Evolutionary conservation across 2,888 invertebrate species (phyloP).

Genomic region (Myopa testacea): DNA sequence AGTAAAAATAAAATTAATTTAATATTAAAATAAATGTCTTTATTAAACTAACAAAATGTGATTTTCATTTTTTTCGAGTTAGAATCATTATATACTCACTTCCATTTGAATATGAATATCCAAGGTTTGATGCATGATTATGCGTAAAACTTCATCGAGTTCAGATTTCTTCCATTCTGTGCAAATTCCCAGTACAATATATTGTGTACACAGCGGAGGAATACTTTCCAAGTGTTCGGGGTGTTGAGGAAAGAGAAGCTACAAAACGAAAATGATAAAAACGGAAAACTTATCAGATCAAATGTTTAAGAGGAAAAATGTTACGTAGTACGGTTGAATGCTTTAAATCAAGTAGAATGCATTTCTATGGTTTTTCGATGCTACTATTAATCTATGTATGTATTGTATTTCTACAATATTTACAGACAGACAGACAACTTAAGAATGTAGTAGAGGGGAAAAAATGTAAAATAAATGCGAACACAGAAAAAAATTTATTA

Average conservation of each 20-base stretch:
- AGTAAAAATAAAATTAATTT: conserved; percentile 7
- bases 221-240: conserved; percentile 58
- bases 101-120: conserved; percentile 57
- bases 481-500: no score
- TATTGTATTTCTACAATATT: no score
- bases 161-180: conserved; percentile 61
- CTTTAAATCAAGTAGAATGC: no score
- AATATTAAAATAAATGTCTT: neutral
- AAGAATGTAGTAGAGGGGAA: no score
- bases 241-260: conserved; percentile 63
- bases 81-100: conserved; percentile 48
- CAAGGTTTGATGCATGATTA: conserved; percentile 58
- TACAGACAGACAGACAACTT: no score
- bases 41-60: neutral
- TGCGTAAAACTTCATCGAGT: conserved; percentile 55
- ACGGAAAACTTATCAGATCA: neutral
- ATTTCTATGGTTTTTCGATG: no score
- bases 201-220: conserved; percentile 60
- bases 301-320: no score
- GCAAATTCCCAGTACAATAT: conserved; percentile 63
- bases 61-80: neutral
- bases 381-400: neutral
- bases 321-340: no score
- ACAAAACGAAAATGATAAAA: conserved; percentile 31
- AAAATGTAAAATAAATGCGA: no score